phyloP scores from a whole-genome alignment of 2,113 vertebrate genomes.

The Phyllopteryx taeniolatus region DNA sequence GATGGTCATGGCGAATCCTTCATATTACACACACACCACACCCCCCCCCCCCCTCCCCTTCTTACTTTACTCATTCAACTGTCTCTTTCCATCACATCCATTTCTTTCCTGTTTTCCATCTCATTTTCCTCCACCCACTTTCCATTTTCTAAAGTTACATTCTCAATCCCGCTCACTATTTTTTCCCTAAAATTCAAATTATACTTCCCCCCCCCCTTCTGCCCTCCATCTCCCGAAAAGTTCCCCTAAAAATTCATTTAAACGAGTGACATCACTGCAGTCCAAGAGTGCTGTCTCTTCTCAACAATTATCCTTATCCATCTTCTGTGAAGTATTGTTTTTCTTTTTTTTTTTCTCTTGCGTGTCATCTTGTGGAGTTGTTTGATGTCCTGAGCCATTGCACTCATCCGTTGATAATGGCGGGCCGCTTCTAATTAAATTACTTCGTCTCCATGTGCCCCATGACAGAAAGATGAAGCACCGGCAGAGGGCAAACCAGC shows the following conservation, averaged over 20 bases:
- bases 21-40: conserved; percentile 19
- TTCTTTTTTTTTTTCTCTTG: conserved; percentile 14
- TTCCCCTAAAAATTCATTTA: conserved; percentile 24
- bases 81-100: conserved; percentile 24
- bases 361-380: conserved; percentile 44
- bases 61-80: neutral
- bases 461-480: conserved; percentile 69
- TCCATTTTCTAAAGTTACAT: conserved; percentile 37
- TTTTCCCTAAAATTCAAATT: conserved; percentile 47
- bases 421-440: conserved; percentile 66
- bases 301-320: conserved; percentile 34
- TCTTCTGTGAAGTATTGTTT: neutral
- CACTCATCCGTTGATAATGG: conserved; percentile 67
- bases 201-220: conserved; percentile 12
- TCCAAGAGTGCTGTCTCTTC: conserved; percentile 15
- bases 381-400: conserved; percentile 57
- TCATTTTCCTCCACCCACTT: conserved; percentile 32
- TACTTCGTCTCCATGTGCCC: conserved; percentile 58
- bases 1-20: conserved; percentile 42
- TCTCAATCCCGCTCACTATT: conserved; percentile 45
- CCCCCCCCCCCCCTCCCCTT: neutral
- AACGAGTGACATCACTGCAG: conserved; percentile 7
- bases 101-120: conserved; percentile 26
- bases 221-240: neutral
- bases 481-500: conserved; percentile 60